phyloP scores from a whole-genome alignment of 2,888 invertebrate genomes.

The Dolichomitus sp. region DNA sequence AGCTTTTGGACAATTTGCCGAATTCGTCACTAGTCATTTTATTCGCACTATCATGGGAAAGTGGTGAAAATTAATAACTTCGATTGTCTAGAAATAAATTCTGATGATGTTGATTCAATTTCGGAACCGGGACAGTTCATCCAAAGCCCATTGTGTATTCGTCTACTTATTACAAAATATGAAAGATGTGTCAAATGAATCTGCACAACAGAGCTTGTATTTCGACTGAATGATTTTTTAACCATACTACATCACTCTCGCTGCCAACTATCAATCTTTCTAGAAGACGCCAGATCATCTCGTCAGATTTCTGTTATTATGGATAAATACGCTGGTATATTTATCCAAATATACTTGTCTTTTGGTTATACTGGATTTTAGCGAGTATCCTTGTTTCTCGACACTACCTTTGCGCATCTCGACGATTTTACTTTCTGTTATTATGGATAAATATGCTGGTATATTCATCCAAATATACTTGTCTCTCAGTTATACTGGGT shows the following conservation, averaged over 20 bases:
- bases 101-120: too few relatives aligned
- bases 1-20: too few relatives aligned
- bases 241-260: background rate
- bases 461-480: conserved; percentile 50
- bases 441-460: conserved; percentile 44
- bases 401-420: conserved; percentile 1
- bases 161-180: background rate
- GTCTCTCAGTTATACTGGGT: background rate
- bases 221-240: conserved; percentile 29
- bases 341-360: conserved; percentile 43
- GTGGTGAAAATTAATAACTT: too few relatives aligned
- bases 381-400: conserved; percentile 18
- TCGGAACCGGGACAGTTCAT: too few relatives aligned
- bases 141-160: too few relatives aligned
- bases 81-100: too few relatives aligned
- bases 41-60: too few relatives aligned
- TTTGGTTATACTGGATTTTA: background rate
- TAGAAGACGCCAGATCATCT: conserved; percentile 18
- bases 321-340: conserved; percentile 46
- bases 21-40: too few relatives aligned
- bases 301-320: conserved; percentile 36
- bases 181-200: background rate
- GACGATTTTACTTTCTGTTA: background rate
- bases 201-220: background rate
- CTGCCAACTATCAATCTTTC: conserved; percentile 45